Percentiles rank a stretch among this genome's conserved stretches.
Evolutionary conservation across 2,113 vertebrate species (phyloP).

Genomic region (Podarcis cretensis): DNA sequence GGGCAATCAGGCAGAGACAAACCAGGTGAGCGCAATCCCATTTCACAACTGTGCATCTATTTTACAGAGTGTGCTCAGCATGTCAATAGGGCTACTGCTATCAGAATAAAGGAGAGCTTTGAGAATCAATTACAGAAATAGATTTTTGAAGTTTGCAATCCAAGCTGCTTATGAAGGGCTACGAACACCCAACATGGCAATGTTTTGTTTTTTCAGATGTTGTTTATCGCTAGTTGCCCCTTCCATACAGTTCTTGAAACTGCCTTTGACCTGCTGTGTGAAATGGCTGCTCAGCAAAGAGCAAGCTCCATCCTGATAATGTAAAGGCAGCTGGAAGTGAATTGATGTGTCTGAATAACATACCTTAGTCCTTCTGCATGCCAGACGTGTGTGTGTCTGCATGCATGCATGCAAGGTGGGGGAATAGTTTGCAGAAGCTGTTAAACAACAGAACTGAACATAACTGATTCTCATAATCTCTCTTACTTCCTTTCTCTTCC

Average conservation of each 20-base stretch:
- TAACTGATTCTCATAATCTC: conserved; percentile 29
- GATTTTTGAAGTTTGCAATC: neutral
- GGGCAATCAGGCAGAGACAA: neutral
- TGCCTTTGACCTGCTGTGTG: neutral
- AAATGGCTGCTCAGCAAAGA: neutral
- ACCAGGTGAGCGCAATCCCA: neutral
- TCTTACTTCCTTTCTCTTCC: neutral
- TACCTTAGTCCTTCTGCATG: rapidly evolving
- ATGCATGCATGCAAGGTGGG: neutral
- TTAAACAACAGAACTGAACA: neutral
- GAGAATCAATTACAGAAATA: neutral
- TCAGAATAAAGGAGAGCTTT: neutral
- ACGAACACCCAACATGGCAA: neutral
- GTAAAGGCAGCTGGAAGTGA: conserved; percentile 5
- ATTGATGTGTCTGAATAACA: conserved; percentile 4
- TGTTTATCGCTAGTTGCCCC: neutral
- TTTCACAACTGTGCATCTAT: neutral
- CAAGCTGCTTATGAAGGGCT: neutral
- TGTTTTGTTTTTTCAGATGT: neutral
- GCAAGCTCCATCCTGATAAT: neutral
- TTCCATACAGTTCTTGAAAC: neutral
- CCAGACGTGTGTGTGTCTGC: neutral
- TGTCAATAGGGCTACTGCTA: neutral
- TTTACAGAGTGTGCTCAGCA: neutral
- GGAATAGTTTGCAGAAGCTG: neutral